Evolutionary conservation across 2,797 vertebrate genomes (phyloP), one percentile per base, ranked within the genome.

Genomic region (Pantherophis vulpinus): DNA sequence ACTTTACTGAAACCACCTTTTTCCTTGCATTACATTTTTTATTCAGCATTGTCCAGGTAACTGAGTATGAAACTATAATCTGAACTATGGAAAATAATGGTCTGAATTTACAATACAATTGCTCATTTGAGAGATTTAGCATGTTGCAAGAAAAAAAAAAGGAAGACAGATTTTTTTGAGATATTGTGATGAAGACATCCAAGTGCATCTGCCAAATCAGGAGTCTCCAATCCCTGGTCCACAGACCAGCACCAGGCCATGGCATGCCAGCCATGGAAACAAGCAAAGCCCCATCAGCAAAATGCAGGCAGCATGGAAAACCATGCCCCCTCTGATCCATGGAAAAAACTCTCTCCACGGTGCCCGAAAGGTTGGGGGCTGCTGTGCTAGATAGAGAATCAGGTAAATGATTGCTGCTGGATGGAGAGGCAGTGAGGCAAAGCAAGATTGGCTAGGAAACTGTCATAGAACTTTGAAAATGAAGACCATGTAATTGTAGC

Each of bases 1-100:
- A 54, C 92, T 93, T 95, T 98, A 97, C 96, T 3, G 7, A 94
- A 91, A 97, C 0, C 11, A 97, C 91, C 96, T 93, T 92, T 96
- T 97, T 94, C 37, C 95, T 97, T 29, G 86, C 93, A 91, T 96
- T 93, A 55, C 95, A 94, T 91, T 95, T 97, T 94, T 95, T 97
- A 93, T 97, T 97, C 91, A 93, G 94, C 86, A 95, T 96, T n/a
- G 93, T 95, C 91, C 97, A 95, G 92, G 94, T 61, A 93, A 94
- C 94, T 51, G 97, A 94, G 91, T 98, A 98, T 98, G 94, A 95
- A 97, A 95, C 96, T 92, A 0, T 97, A 96, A 96, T 96, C 97
- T 97, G 95, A 93, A 95, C 90, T 32, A 60, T 0, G 0, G 23
- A 91, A 93, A 94, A 93, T 54, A 70, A 89, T 83, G 32, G 87